These are phyloP conservation scores for Platalea minor DNA, from an alignment of 2,797 vertebrate genomes.

Conservation along the genomic window DNA sequence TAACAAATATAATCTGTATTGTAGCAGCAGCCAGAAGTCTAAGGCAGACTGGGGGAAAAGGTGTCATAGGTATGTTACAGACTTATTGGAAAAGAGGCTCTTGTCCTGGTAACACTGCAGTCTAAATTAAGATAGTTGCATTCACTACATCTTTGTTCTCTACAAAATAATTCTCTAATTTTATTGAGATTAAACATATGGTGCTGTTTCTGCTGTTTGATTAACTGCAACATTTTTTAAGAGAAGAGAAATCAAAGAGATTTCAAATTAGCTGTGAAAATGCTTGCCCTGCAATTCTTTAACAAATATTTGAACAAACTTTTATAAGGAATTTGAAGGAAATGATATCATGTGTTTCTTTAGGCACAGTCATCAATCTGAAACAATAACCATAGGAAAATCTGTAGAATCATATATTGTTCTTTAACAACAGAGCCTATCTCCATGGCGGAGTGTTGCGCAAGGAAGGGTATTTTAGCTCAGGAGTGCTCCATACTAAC, in stretches of 20 bases:
- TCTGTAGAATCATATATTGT: not conserved
- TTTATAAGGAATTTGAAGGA: constrained; percentile 1
- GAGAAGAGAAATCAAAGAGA: constrained; percentile 2
- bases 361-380: not conserved
- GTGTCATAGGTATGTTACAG: not conserved
- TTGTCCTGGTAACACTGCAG: not conserved
- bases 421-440: not conserved
- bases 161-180: not conserved
- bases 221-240: constrained; percentile 6
- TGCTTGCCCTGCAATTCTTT: not conserved
- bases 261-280: constrained; percentile 47
- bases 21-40: not conserved
- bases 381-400: not conserved
- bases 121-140: not conserved
- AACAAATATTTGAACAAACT: constrained; percentile 26
- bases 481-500: not conserved
- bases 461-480: not conserved
- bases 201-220: not conserved
- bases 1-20: not conserved
- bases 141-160: not conserved
- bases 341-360: constrained; percentile 20
- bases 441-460: not conserved
- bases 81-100: not conserved
- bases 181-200: constrained; percentile 16
- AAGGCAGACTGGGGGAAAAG: not conserved